Base-by-base conservation (phyloP, 2,113 vertebrate species). In the Chloroceryle aenea region DNA sequence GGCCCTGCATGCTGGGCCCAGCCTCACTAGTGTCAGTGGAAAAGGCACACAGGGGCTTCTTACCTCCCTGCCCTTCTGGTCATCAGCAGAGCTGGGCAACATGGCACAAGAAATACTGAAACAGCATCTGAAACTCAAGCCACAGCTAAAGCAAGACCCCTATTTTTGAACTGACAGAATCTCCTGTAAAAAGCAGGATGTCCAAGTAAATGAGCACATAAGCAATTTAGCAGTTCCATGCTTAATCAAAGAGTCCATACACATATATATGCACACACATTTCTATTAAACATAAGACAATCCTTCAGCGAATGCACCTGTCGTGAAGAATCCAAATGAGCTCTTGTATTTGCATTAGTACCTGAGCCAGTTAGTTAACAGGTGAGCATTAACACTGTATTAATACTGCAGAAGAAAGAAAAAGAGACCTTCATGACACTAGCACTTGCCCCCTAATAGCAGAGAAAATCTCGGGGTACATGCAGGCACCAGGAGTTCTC, bases 21-120 rank as follows among this genome's bases (percentile, higher is more conserved):
- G 63, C 12, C 43, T 81, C 32, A 25, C 29, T 5, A 19, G 4
- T 16, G 2, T 7, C 0, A 0, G 32, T 42, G 6, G 29, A 23
- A 64, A 86, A 77, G 11, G 59, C 34, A 86, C 50, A 36, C 17
- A 84, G 36, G 7, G 71, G 20, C 15, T 81, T 32, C 64, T 58
- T 27, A 27, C 14, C 52, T 66, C 23, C 23, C 56, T 40, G 43
- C 17, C 38, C 7, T 80, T 83, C 23, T 36, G 40, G 68, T 36
- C 42, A 43, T 42, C 23, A 81, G 55, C 25, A 66, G 18, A 66
- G 38, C 15, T 26, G 64, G 26, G 30, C 22, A 81, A 69, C 4
- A 1, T 1, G 9, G 4, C 50, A 73, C 56, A 61, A 73, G 18
- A 83, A 88, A 75, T 23, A 79, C 32, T 55, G 26, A 63, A 85